Percentiles rank a stretch among this genome's conserved stretches.
Conservation (phyloP, 2,113 vertebrate species). For the Peucedramus taeniatus region DNA sequence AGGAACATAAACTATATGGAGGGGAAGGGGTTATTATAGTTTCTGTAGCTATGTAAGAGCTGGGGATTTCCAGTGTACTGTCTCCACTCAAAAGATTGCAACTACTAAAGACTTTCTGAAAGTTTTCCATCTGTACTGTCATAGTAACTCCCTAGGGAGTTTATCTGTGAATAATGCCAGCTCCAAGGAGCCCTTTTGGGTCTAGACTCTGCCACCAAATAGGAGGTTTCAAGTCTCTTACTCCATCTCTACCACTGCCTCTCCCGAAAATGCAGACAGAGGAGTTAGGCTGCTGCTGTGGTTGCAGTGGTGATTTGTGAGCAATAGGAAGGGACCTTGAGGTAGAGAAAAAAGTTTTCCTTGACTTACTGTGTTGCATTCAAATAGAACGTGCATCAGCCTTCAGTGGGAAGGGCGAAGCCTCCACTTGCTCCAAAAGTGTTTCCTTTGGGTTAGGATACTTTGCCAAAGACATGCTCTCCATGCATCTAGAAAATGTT, state of each 20-base stretch:
- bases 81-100: neutral
- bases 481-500: slow-evolving; percentile 2
- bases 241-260: neutral
- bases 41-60: neutral
- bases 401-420: neutral
- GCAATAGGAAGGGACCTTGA: neutral
- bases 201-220: neutral
- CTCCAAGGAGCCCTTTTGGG: neutral
- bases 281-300: neutral
- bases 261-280: neutral
- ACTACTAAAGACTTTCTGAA: neutral
- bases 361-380: neutral
- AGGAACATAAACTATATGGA: neutral
- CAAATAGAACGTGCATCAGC: neutral
- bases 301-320: neutral
- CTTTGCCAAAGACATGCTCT: neutral
- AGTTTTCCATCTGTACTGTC: neutral
- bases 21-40: neutral
- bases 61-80: neutral
- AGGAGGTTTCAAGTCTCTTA: neutral
- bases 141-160: neutral
- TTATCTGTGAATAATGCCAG: neutral
- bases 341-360: neutral
- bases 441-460: neutral
- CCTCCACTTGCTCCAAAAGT: neutral